Base-by-base conservation (phyloP, 2,113 vertebrate genomes). In the Lichenostomus cassidix region DNA sequence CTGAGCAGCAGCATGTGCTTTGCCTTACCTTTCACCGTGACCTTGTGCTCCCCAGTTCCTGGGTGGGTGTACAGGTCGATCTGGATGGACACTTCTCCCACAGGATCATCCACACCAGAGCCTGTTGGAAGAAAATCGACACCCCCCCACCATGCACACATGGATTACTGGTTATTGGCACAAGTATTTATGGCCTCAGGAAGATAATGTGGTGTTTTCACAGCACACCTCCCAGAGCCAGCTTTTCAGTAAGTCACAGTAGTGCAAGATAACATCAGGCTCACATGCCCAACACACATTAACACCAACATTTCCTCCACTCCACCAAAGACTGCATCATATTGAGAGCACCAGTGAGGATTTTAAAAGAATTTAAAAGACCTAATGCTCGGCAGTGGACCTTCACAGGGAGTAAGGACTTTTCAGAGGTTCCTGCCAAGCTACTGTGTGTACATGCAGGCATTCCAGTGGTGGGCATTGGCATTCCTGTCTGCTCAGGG, bases 21-120 rank as follows among this genome's bases (percentile, higher is more conserved):
- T 14, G 20, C 35, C 97, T 53, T 95, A 99, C 99, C 99, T 99
- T 99, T 99, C 91, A 98, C 98, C 0, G 99, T 99, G 89, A 99
- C 99, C 95, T 99, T 99, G 95, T 99, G 98, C 87, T 99, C 99
- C 16, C 98, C 98, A 7, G 98, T 99, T 79, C 98, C 98, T 29
- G 99, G 99, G 82, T 99, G 99, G 56, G 99, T 99, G 95, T 99
- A 99, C 74, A 99, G 97, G 93, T 99, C 99, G 1, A 99, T 98
- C 97, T 99, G 99, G 95, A 99, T 98, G 41, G 98, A 99, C 52
- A 99, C 98, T 95, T 99, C 99, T 12, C 99, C 99, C 63, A 99
- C 98, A 1, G 99, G 98, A 91, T 99, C 99, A 89, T 99, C 99
- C 92, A 99, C 98, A 28, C 98, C 98, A 1, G 98, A 98, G 35